Base-by-base conservation (phyloP, 2,113 vertebrate genomes). In the Ctenodactylus gundi region DNA sequence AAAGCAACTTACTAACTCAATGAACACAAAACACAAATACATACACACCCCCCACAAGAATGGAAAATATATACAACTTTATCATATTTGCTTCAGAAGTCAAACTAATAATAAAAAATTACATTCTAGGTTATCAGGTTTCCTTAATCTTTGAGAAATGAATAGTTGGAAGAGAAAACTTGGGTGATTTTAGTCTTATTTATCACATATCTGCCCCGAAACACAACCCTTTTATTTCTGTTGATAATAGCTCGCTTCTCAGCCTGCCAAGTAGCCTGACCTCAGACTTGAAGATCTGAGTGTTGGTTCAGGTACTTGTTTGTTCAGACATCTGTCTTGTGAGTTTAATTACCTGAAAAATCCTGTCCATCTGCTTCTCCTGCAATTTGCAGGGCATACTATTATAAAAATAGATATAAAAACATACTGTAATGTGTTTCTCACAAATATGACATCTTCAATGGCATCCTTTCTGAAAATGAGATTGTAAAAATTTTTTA, bases 311-410 rank as follows among this genome's bases (percentile, higher is more conserved):
- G 84, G 57, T 62, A 49, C 29, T 53, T 73, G 41, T 87, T 91
- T 70, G 77, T 65, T 88, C 85, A 68, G 67, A 80, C 60, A 94
- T 70, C 55, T 93, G 80, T 93, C 39, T 13, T 78, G 62, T 94
- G 57, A 44, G 41, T 93, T 93, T 89, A 89, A 91, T 84, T 91
- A 68, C 34, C 68, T 80, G 57, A 81, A 94, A 97, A 96, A 93
- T 80, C 67, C 57, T 89, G 67, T 76, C 39, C 58, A 88, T n/a
- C 65, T 81, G 82, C 29, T 95, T 94, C 57, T 95, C 85, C 31
- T 67, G 62, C 68, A 92, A 53, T 76, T 15, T 73, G 11, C 23
- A 85, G 27, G 70, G 68, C 31, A 92, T 27, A 87, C 84, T 81
- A 81, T 15, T 77, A 0, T 85, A 73, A 92, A 21, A 85, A 68